These are phyloP conservation scores for Phalacrocorax brasilianus DNA, from an alignment of 2,113 vertebrate genomes.

Conservation along the genomic window DNA sequence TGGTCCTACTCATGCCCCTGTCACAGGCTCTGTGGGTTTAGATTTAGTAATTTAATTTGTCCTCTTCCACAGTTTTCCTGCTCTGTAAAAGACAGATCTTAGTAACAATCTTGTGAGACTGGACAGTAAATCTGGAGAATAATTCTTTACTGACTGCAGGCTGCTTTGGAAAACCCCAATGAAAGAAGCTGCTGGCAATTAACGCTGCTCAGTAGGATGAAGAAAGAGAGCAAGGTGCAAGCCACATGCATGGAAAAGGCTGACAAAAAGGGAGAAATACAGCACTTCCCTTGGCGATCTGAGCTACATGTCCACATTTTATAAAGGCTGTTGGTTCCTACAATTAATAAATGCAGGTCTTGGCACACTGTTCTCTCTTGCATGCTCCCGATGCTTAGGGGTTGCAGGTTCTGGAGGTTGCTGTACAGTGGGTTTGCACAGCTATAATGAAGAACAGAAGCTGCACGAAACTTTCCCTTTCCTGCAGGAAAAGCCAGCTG, in stretches of 20 bases:
- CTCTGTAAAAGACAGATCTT: neutral
- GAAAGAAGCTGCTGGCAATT: neutral
- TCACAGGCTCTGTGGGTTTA: neutral
- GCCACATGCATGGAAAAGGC: neutral
- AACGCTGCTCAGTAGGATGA: neutral
- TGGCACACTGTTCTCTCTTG: neutral
- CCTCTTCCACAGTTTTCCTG: neutral
- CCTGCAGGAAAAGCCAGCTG: neutral
- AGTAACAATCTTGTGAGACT: neutral
- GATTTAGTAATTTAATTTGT: neutral
- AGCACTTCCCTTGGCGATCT: neutral
- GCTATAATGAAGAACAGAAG: neutral
- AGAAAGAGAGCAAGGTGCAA: neutral
- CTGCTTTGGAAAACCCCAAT: neutral
- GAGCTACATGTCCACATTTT: neutral
- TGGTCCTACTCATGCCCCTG: neutral
- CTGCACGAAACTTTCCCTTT: neutral
- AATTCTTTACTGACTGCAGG: neutral
- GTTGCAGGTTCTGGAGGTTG: neutral
- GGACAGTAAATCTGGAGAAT: neutral
- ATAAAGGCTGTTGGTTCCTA: neutral
- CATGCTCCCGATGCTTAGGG: neutral
- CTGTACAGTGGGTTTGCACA: neutral
- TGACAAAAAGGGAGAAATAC: neutral
- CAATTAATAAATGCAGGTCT: neutral